Evolutionary conservation across 1,140 invertebrate species (phyloP).

Genomic region (Drosophila serrata): DNA sequence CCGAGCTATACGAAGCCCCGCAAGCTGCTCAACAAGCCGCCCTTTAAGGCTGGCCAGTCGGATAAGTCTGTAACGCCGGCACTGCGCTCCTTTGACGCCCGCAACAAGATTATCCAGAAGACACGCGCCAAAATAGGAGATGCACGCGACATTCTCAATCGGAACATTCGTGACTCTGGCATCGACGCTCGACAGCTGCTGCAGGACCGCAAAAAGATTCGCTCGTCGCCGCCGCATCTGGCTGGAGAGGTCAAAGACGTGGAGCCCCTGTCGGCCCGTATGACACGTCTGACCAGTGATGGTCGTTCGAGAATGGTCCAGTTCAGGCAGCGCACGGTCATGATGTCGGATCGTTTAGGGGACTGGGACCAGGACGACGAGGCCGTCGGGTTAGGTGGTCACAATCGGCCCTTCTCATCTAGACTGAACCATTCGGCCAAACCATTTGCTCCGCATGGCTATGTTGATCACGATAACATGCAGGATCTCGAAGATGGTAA

Average conservation of each 20-base stretch:
- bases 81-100: constrained; percentile 87
- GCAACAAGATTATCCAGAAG: constrained; percentile 90
- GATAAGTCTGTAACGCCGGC: constrained; percentile 1
- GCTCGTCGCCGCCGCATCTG: constrained; percentile 1
- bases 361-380: constrained; percentile 38
- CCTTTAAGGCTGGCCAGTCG: constrained; percentile 10
- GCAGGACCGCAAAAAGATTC: constrained; percentile 59
- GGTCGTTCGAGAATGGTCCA: constrained; percentile 16
- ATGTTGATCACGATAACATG: constrained; percentile 83
- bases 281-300: constrained; percentile 67
- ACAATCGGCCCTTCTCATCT: not conserved
- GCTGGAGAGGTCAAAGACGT: not conserved
- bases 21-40: constrained; percentile 33
- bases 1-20: constrained; percentile 25
- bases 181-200: constrained; percentile 88
- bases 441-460: constrained; percentile 72
- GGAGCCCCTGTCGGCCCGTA: constrained; percentile 2
- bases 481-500: constrained; percentile 80
- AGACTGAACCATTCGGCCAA: constrained; percentile 43
- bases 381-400: not conserved
- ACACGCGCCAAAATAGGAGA: constrained; percentile 89
- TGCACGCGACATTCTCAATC: constrained; percentile 89
- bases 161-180: constrained; percentile 88
- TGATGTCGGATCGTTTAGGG: constrained; percentile 37
- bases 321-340: constrained; percentile 58